Conservation (phyloP, 1,140 invertebrate species). For the Pseudomyrmex sp. region DNA sequence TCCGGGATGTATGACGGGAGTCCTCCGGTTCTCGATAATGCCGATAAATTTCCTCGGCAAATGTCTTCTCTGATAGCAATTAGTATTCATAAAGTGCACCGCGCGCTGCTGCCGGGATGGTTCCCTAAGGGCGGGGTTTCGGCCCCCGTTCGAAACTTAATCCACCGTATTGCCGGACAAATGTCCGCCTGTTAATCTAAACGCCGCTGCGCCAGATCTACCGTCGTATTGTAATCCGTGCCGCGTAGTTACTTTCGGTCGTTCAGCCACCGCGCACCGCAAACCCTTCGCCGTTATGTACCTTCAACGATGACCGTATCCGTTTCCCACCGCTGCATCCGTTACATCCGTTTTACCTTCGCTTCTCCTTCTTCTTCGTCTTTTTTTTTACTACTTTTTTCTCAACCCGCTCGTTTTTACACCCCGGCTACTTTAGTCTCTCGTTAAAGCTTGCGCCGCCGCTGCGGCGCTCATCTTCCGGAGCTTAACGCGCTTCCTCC, state of each 20-base stretch:
- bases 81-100: constrained; percentile 71
- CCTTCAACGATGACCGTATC: constrained; percentile 52
- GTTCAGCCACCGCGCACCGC: neutral
- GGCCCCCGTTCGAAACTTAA: constrained; percentile 46
- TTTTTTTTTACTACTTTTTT: constrained; percentile 12
- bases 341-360: constrained; percentile 39
- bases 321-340: constrained; percentile 35
- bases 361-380: constrained; percentile 58
- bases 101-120: neutral
- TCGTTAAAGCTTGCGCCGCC: constrained; percentile 66
- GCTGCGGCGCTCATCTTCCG: constrained; percentile 49
- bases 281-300: no score
- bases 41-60: constrained; percentile 66
- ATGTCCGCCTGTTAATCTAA: constrained; percentile 48
- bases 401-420: constrained; percentile 13
- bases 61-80: constrained; percentile 68
- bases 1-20: constrained; percentile 34
- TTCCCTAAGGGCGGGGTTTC: constrained; percentile 10
- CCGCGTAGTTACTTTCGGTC: constrained; percentile 29
- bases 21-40: constrained; percentile 61
- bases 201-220: neutral
- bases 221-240: neutral
- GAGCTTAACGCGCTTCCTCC: constrained; percentile 60
- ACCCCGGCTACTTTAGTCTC: constrained; percentile 45
- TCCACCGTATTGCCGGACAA: constrained; percentile 61